Evolutionary conservation across 2,888 invertebrate species (phyloP).

Genomic region (Globia sparganii): DNA sequence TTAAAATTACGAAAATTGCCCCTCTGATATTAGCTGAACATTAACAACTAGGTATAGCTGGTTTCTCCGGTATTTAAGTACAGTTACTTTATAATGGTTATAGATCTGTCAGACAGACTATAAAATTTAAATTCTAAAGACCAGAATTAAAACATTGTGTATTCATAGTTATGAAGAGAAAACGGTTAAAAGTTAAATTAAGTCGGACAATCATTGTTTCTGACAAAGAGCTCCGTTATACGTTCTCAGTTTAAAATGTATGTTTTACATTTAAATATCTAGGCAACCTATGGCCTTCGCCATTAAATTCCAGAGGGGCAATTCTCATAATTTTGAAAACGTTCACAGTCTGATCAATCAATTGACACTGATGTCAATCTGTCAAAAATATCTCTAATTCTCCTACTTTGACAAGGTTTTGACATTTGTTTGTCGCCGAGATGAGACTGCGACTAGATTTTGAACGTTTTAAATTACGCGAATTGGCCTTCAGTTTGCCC

Average conservation of each 20-base stretch:
- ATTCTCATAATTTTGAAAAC: not conserved
- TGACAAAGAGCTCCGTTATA: slow-evolving; percentile 25
- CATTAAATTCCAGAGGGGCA: not conserved
- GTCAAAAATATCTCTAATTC: too few relatives aligned
- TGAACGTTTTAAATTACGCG: not conserved
- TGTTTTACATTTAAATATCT: slow-evolving; percentile 35
- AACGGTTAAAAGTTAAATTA: slow-evolving; percentile 5
- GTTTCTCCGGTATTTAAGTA: slow-evolving; percentile 12
- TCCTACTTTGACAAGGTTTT: not conserved
- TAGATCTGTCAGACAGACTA: not conserved
- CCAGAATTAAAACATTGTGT: slow-evolving; percentile 1
- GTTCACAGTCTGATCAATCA: too few relatives aligned
- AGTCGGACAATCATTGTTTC: slow-evolving; percentile 22
- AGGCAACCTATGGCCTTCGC: slow-evolving; percentile 34
- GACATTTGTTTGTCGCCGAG: not conserved
- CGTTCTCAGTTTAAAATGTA: slow-evolving; percentile 31
- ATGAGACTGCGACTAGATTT: not conserved
- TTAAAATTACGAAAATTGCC: not conserved
- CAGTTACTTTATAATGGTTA: not conserved
- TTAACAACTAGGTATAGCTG: not conserved
- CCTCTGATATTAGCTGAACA: not conserved
- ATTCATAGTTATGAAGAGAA: not conserved
- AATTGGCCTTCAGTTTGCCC: slow-evolving; percentile 19
- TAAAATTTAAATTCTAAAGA: not conserved
- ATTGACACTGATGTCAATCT: too few relatives aligned